Percentiles rank a stretch among this genome's conserved stretches.
Evolutionary conservation across 2,113 vertebrate genomes (phyloP).

Genomic region (Poecilia latipinna): DNA sequence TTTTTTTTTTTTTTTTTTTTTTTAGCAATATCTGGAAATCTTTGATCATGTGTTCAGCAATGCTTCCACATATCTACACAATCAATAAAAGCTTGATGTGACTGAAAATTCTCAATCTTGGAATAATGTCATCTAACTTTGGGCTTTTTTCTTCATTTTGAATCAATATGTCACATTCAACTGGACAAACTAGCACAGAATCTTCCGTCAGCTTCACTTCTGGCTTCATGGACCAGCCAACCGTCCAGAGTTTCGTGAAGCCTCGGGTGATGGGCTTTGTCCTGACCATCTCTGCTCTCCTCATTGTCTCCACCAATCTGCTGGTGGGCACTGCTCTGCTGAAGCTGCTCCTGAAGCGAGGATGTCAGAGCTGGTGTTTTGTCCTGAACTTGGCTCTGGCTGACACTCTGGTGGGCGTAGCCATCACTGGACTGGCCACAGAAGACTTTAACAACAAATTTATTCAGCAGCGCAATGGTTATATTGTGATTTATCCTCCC

Average conservation of each 20-base stretch:
- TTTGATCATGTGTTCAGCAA: neutral
- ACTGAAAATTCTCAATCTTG: neutral
- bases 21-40: neutral
- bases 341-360: constrained; percentile 80
- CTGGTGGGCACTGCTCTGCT: constrained; percentile 80
- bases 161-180: constrained; percentile 17
- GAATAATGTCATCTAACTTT: neutral
- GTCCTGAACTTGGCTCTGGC: constrained; percentile 89
- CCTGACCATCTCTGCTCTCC: constrained; percentile 80
- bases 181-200: neutral
- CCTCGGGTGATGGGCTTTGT: constrained; percentile 72
- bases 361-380: constrained; percentile 84
- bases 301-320: constrained; percentile 86
- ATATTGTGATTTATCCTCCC: fast-evolving
- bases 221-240: neutral
- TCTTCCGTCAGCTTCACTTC: neutral
- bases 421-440: constrained; percentile 81
- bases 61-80: neutral
- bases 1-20: too few species aligned
- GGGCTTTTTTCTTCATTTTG: neutral
- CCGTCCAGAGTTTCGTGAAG: neutral
- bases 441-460: constrained; percentile 76
- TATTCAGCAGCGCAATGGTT: neutral
- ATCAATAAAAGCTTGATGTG: neutral
- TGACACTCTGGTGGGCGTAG: constrained; percentile 85